These are phyloP conservation scores for Crossoptilon crossoptilon DNA, from an alignment of 2,797 vertebrate genomes.

Conservation along the genomic window DNA sequence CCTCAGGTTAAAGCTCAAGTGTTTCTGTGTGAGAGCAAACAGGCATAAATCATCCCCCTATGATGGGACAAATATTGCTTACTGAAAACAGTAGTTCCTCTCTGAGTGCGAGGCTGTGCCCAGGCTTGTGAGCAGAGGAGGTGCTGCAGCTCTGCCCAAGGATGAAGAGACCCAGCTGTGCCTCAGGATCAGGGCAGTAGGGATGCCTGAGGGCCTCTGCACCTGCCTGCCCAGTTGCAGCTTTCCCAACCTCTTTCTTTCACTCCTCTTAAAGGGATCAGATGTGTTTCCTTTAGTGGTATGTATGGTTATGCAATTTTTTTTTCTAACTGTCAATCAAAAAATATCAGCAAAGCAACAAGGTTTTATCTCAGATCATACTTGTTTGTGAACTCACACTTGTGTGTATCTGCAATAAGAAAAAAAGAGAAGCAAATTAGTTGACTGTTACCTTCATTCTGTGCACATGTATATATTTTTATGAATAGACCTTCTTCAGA, in stretches of 20 bases:
- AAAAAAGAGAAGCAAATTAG: neutral
- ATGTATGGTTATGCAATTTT: neutral
- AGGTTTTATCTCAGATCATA: neutral
- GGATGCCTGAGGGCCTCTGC: neutral
- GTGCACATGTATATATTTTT: neutral
- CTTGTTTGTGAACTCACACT: neutral
- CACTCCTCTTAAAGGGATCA: neutral
- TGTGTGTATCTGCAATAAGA: neutral
- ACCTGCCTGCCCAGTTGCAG: neutral
- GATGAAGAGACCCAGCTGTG: neutral
- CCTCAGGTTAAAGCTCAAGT: neutral
- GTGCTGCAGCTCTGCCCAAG: rapidly evolving
- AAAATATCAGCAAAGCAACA: neutral
- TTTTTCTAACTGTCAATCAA: neutral
- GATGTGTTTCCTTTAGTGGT: neutral
- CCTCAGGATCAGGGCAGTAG: neutral
- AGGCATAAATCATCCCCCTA: neutral
- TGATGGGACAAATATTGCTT: neutral
- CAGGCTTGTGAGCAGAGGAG: neutral
- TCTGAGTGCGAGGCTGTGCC: neutral
- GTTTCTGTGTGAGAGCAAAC: neutral
- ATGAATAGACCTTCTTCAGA: neutral
- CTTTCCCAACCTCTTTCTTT: neutral
- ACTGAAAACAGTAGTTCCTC: neutral
- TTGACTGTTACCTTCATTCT: neutral